Percentiles rank a stretch among this genome's conserved stretches.
Conservation (phyloP, 2,113 vertebrate species). For the Otolemur garnettii region DNA sequence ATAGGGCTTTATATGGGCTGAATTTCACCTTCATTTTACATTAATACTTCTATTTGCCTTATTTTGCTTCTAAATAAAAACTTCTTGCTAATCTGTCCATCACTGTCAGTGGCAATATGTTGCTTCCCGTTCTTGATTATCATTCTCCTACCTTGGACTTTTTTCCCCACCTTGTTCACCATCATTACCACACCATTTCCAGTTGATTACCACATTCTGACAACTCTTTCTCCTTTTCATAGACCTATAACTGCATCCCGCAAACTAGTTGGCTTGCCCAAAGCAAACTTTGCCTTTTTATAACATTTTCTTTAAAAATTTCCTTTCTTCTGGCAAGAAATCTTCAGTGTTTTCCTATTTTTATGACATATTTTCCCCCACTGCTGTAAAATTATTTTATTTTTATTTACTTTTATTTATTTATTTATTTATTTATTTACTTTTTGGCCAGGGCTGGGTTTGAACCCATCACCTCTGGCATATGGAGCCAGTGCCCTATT, state of each 20-base stretch:
- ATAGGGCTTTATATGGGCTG: not conserved
- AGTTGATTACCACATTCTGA: not conserved
- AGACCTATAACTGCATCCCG: not conserved
- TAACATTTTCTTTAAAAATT: not conserved
- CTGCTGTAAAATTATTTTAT: not conserved
- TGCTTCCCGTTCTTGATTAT: not conserved
- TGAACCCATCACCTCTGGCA: too few relatives aligned
- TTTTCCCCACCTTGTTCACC: not conserved
- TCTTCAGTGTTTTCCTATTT: not conserved
- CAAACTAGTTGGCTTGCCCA: not conserved
- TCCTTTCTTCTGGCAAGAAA: conserved; percentile 31
- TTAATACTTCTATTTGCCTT: conserved; percentile 3
- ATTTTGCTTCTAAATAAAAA: conserved; percentile 10
- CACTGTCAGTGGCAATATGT: not conserved
- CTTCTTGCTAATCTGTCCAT: not conserved
- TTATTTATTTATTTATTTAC: too few relatives aligned
- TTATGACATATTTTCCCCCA: not conserved
- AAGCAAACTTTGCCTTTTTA: not conserved
- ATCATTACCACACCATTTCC: not conserved
- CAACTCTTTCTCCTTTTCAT: not conserved
- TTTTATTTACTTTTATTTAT: too few relatives aligned
- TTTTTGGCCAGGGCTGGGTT: too few relatives aligned
- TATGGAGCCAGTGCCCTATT: too few relatives aligned
- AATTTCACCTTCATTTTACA: not conserved
- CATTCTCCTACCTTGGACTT: not conserved